Conservation (phyloP, 2,797 vertebrate genomes). For the Saguinus oedipus region DNA sequence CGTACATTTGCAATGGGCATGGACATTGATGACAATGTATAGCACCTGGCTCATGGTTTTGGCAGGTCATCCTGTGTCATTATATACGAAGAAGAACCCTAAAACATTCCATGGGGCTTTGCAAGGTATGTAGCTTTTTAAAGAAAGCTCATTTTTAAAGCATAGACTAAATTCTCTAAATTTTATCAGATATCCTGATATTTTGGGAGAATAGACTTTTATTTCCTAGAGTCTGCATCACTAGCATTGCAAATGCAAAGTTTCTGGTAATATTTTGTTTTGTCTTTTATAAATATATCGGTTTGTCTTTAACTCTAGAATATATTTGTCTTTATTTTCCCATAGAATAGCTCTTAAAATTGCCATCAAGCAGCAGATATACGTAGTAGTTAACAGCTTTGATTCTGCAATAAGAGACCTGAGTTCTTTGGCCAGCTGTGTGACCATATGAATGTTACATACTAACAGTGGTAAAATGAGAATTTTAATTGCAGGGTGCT, state of each 20-base stretch:
- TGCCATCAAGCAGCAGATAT: neutral
- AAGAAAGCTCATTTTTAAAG: neutral
- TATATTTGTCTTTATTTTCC: neutral
- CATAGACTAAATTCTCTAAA: neutral
- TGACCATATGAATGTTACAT: neutral
- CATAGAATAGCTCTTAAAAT: neutral
- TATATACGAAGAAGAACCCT: neutral
- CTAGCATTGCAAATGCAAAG: neutral
- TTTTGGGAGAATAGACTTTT: neutral
- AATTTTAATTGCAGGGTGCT: neutral
- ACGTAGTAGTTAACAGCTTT: neutral
- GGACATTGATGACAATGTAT: neutral
- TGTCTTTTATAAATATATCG: neutral
- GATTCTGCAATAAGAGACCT: neutral
- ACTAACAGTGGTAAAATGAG: neutral
- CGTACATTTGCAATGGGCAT: neutral
- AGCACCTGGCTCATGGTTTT: neutral
- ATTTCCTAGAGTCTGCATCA: neutral
- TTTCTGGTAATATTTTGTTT: neutral
- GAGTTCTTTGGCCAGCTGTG: neutral
- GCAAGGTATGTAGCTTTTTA: neutral
- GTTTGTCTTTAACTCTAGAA: conserved; percentile 30
- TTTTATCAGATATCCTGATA: neutral
- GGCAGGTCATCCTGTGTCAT: neutral
- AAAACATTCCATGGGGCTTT: neutral